phyloP scores from a whole-genome alignment of 2,888 invertebrate species.

The Linyphia triangularis region DNA sequence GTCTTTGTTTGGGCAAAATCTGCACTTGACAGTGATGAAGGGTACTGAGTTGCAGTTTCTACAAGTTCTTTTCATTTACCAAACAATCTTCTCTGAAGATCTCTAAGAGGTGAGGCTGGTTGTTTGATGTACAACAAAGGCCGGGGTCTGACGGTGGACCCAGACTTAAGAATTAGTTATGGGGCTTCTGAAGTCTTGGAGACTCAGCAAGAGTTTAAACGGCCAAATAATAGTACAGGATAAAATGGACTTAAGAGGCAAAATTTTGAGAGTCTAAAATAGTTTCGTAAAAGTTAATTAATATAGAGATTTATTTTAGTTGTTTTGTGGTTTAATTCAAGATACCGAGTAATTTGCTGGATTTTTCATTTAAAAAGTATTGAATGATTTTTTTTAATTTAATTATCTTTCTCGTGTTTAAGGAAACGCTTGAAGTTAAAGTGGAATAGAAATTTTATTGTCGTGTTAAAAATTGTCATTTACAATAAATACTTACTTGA shows the following conservation, averaged over 20 bases:
- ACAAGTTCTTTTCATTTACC: constrained; percentile 48
- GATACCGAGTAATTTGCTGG: too few species aligned
- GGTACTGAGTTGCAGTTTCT: constrained; percentile 57
- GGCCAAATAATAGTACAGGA: constrained; percentile 28
- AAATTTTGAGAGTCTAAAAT: too few species aligned
- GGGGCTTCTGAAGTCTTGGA: background rate
- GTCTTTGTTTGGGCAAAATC: constrained; percentile 49
- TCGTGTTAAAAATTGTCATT: too few species aligned
- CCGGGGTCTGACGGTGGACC: constrained; percentile 37
- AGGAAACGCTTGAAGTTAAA: too few species aligned
- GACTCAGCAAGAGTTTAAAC: background rate
- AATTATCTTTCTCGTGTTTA: too few species aligned
- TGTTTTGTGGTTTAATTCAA: too few species aligned
- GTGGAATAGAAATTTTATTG: too few species aligned
- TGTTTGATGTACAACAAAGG: constrained; percentile 22
- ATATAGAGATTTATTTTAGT: too few species aligned
- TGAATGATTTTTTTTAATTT: too few species aligned
- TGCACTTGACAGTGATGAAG: constrained; percentile 70
- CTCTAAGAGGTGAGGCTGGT: background rate
- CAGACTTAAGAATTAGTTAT: constrained; percentile 29
- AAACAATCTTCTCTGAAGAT: constrained; percentile 44
- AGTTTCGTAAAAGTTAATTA: too few species aligned
- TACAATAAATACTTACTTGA: too few species aligned
- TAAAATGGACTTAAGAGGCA: background rate
- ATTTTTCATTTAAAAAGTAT: too few species aligned